These are phyloP conservation scores for Dermolepida albohirtum DNA, from an alignment of 2,888 invertebrate species.

Conservation along the genomic window DNA sequence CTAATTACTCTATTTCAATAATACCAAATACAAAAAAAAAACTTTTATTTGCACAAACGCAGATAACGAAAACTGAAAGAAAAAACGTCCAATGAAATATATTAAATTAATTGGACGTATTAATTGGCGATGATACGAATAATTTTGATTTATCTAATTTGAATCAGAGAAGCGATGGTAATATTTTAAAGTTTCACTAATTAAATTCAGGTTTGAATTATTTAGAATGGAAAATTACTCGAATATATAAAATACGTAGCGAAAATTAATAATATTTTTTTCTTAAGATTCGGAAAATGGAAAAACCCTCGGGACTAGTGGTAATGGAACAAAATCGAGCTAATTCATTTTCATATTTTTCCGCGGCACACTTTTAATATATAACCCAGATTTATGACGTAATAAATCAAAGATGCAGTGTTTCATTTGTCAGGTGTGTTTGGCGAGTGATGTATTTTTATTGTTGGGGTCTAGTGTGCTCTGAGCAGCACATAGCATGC, in stretches of 20 bases:
- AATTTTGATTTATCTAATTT: slow-evolving; percentile 8
- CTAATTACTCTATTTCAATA: slow-evolving; percentile 39
- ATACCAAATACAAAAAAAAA: background rate
- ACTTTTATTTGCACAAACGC: background rate
- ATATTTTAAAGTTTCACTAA: slow-evolving; percentile 3
- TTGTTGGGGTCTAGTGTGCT: slow-evolving; percentile 61
- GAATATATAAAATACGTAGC: background rate
- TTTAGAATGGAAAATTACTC: slow-evolving; percentile 22
- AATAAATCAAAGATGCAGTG: slow-evolving; percentile 66
- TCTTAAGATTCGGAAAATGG: slow-evolving; percentile 13
- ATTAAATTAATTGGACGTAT: slow-evolving; percentile 35
- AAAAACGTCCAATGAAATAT: slow-evolving; percentile 22
- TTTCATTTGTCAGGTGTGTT: slow-evolving; percentile 67
- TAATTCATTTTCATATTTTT: slow-evolving; percentile 61
- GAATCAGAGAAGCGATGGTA: background rate
- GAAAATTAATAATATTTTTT: slow-evolving; percentile 20
- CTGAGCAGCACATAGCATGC: slow-evolving; percentile 58
- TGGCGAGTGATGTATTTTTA: slow-evolving; percentile 65
- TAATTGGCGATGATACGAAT: background rate
- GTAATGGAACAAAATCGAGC: slow-evolving; percentile 37
- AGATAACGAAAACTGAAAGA: background rate
- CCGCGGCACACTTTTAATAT: slow-evolving; percentile 62
- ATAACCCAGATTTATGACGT: slow-evolving; percentile 63
- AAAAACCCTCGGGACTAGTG: slow-evolving; percentile 1
- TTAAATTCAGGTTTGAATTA: slow-evolving; percentile 2